These are phyloP conservation scores for Thomomys bottae DNA, from an alignment of 2,113 vertebrate species.

Conservation along the genomic window DNA sequence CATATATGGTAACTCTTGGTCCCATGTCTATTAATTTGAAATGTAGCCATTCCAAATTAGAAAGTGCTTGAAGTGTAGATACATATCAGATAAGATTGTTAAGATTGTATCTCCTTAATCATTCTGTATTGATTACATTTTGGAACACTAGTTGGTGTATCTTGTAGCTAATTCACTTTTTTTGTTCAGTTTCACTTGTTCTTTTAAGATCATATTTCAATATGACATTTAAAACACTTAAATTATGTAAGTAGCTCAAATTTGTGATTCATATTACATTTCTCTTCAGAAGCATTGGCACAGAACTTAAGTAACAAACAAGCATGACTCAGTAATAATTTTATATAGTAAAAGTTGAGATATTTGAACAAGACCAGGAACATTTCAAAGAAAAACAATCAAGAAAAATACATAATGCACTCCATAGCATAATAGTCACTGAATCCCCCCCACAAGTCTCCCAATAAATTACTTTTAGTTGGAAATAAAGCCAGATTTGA, in stretches of 20 bases:
- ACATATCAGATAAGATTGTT: not conserved
- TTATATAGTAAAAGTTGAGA: not conserved
- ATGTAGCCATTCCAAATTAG: not conserved
- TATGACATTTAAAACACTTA: slow-evolving; percentile 13
- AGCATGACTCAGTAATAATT: not conserved
- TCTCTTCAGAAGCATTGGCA: not conserved
- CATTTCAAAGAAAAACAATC: not conserved
- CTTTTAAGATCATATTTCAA: not conserved
- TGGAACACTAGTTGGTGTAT: not conserved
- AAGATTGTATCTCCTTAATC: not conserved
- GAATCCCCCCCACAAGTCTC: not conserved
- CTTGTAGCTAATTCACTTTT: not conserved
- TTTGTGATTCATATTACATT: not conserved
- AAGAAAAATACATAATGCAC: not conserved
- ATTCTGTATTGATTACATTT: not conserved
- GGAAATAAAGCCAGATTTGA: slow-evolving; percentile 8
- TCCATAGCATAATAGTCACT: not conserved
- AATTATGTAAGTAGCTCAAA: not conserved
- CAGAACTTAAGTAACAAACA: not conserved
- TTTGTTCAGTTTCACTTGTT: not conserved
- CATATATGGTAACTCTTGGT: not conserved
- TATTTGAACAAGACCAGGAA: not conserved
- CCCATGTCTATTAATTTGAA: not conserved
- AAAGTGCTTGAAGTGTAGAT: not conserved
- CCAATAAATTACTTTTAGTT: not conserved